phyloP scores from a whole-genome alignment of 2,113 vertebrate species.

The Epinephelus fuscoguttatus region DNA sequence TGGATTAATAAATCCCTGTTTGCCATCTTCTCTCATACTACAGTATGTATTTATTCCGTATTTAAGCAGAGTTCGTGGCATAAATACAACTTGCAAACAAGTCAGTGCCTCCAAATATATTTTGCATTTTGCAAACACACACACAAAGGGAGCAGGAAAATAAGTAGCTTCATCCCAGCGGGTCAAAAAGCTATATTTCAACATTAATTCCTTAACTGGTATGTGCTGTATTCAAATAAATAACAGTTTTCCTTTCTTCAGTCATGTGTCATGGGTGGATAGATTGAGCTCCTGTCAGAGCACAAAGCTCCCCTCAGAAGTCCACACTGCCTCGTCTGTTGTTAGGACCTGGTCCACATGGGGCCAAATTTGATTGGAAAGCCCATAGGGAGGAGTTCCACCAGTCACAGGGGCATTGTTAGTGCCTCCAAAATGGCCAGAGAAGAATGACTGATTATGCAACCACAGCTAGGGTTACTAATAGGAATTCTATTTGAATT shows the following conservation, averaged over 20 bases:
- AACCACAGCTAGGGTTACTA: slow-evolving; percentile 91
- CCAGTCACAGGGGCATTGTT: slow-evolving; percentile 91
- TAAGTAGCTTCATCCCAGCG: slow-evolving; percentile 46
- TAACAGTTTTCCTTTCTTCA: slow-evolving; percentile 77
- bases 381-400: slow-evolving; percentile 87
- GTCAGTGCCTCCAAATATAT: slow-evolving; percentile 59
- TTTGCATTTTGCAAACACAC: slow-evolving; percentile 56
- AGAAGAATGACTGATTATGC: slow-evolving; percentile 97
- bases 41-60: slow-evolving; percentile 70
- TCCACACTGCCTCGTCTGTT: slow-evolving; percentile 83
- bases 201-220: slow-evolving; percentile 77
- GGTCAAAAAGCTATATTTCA: slow-evolving; percentile 47
- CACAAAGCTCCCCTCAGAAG: slow-evolving; percentile 86
- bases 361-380: slow-evolving; percentile 86
- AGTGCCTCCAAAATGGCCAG: slow-evolving; percentile 89
- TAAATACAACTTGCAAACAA: slow-evolving; percentile 69
- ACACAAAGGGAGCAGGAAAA: slow-evolving; percentile 45
- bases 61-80: slow-evolving; percentile 66
- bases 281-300: slow-evolving; percentile 83
- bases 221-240: slow-evolving; percentile 75
- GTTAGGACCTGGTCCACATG: slow-evolving; percentile 86
- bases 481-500: slow-evolving; percentile 98
- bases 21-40: slow-evolving; percentile 55
- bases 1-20: slow-evolving; percentile 71
- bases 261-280: slow-evolving; percentile 82